A percentile compares a stretch with the other conserved stretches of the same genome.
phyloP scores from a whole-genome alignment of 2,797 vertebrate genomes.

The Hypotaenidia philippensis region DNA sequence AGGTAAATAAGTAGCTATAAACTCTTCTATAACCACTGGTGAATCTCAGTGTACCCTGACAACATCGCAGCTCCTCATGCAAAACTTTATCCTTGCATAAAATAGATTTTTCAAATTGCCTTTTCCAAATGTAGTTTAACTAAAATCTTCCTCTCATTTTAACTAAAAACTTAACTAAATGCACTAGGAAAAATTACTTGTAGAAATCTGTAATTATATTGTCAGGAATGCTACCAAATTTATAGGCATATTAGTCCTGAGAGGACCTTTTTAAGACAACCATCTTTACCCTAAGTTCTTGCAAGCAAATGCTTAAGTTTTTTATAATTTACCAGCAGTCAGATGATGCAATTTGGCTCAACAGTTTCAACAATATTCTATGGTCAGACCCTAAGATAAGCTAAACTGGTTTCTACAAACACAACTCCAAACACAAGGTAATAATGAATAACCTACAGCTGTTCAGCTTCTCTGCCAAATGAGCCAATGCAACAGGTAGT shows the following conservation, averaged over 20 bases:
- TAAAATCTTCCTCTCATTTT: background rate
- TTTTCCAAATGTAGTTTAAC: background rate
- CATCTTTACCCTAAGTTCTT: background rate
- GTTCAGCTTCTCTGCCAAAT: background rate
- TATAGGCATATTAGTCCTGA: background rate
- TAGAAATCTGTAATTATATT: background rate
- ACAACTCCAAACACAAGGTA: background rate
- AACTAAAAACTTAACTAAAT: background rate
- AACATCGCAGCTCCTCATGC: background rate
- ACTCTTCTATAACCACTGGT: background rate
- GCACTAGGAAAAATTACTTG: background rate
- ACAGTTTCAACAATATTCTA: background rate
- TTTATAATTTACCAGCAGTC: background rate
- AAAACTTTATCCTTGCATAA: background rate
- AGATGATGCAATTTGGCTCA: background rate
- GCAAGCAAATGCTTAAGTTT: background rate
- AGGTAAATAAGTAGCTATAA: background rate
- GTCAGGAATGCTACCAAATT: background rate
- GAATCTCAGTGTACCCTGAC: background rate
- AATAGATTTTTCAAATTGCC: background rate
- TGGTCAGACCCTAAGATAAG: background rate
- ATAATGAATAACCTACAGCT: background rate
- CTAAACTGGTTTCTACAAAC: background rate
- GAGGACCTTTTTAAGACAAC: background rate
- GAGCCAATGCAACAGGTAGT: background rate